Evolutionary conservation across 1,140 invertebrate species (phyloP).

Genomic region (Oncopeltus fasciatus): DNA sequence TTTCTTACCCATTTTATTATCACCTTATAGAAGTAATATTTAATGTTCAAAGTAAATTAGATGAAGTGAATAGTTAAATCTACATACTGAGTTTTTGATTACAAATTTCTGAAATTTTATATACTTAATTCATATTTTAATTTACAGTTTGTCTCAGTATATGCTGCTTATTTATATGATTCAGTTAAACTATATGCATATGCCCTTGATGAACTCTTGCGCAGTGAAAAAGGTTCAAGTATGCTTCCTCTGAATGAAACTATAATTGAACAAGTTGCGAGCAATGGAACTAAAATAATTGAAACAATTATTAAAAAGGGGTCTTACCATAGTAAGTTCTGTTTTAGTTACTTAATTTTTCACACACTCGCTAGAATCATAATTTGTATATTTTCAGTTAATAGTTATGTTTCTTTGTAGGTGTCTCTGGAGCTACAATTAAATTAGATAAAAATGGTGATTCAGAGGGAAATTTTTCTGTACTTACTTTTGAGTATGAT

Average conservation of each 20-base stretch:
- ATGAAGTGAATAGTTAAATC: too few species aligned
- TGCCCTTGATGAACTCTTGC: conserved; percentile 62
- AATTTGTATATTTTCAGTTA: not conserved
- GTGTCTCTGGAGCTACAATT: conserved; percentile 81
- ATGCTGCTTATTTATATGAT: conserved; percentile 92
- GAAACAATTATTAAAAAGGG: conserved; percentile 59
- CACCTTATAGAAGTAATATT: too few species aligned
- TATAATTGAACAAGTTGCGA: conserved; percentile 53
- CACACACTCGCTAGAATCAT: not conserved
- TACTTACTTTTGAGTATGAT: conserved; percentile 57
- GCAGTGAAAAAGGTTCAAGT: not conserved
- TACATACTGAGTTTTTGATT: too few species aligned
- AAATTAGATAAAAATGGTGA: conserved; percentile 83
- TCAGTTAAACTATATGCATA: conserved; percentile 81
- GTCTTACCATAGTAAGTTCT: conserved; percentile 60
- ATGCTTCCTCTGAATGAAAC: conserved; percentile 37
- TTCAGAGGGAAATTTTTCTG: conserved; percentile 92
- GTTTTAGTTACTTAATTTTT: not conserved
- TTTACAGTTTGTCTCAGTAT: conserved; percentile 70
- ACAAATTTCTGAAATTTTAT: too few species aligned
- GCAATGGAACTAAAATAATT: conserved; percentile 61
- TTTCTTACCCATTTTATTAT: too few species aligned
- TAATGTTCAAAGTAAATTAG: too few species aligned
- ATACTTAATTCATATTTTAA: not conserved
- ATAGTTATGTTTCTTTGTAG: conserved; percentile 34